Percentiles rank a stretch among this genome's conserved stretches.
phyloP scores from a whole-genome alignment of 2,888 invertebrate genomes.

The Agrochola litura region DNA sequence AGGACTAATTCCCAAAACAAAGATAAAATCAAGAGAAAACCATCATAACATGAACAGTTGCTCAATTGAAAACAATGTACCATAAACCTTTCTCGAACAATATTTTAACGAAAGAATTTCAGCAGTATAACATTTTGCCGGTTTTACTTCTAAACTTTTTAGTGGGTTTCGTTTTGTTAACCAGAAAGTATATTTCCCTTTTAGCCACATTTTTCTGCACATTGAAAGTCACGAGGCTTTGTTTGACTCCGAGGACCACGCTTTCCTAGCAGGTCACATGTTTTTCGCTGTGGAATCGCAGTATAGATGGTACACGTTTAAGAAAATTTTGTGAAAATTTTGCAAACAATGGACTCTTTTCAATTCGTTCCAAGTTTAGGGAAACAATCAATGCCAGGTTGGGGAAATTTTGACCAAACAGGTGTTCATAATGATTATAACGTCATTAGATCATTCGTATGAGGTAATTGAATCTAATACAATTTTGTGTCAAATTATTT shows the following conservation, averaged over 20 bases:
- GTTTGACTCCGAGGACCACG: constrained; percentile 1
- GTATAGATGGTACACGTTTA: neutral
- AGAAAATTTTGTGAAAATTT: neutral
- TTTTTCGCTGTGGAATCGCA: neutral
- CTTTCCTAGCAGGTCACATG: constrained; percentile 33
- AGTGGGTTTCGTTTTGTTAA: constrained; percentile 25
- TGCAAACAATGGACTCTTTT: constrained; percentile 19
- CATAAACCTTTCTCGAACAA: constrained; percentile 9
- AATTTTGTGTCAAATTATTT: neutral
- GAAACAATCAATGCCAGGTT: neutral
- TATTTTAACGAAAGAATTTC: neutral
- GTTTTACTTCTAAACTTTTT: constrained; percentile 24
- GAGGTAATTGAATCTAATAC: constrained; percentile 7
- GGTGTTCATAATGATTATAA: constrained; percentile 8
- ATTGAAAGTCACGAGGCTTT: constrained; percentile 48
- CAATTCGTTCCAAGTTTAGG: constrained; percentile 15
- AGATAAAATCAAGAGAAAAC: neutral
- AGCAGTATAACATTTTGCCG: neutral
- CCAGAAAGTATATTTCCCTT: neutral
- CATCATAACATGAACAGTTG: neutral
- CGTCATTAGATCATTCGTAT: constrained; percentile 16
- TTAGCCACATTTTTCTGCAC: constrained; percentile 34
- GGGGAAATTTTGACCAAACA: neutral
- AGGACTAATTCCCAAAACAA: neutral
- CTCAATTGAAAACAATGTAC: neutral